These are phyloP conservation scores for Grantiella picta DNA, from an alignment of 2,113 vertebrate species.

Conservation along the genomic window DNA sequence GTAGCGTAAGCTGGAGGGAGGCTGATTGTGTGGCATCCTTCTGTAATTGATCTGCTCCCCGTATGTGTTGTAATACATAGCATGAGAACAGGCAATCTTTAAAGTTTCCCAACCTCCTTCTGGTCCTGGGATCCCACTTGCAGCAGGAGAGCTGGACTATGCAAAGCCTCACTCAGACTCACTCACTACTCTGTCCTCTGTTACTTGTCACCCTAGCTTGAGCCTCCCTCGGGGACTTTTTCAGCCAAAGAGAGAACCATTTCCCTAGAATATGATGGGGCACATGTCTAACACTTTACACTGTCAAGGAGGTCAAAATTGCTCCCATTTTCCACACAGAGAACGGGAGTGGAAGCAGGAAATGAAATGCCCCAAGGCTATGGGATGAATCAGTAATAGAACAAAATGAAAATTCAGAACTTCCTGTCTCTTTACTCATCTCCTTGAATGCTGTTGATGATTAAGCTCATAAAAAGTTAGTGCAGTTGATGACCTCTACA, in stretches of 20 bases:
- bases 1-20: background rate
- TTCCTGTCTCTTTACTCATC: slow-evolving; percentile 60
- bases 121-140: background rate
- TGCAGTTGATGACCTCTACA: slow-evolving; percentile 36
- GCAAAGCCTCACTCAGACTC: background rate
- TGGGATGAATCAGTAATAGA: slow-evolving; percentile 33
- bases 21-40: background rate
- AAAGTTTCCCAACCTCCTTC: background rate
- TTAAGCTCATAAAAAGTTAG: slow-evolving; percentile 52
- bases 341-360: slow-evolving; percentile 25
- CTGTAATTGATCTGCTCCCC: background rate
- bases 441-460: slow-evolving; percentile 27
- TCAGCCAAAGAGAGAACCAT: background rate
- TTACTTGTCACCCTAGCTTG: background rate
- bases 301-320: slow-evolving; percentile 21
- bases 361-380: slow-evolving; percentile 47
- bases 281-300: background rate
- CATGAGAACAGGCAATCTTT: background rate
- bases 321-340: background rate
- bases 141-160: background rate
- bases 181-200: background rate
- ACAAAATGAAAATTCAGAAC: slow-evolving; percentile 45
- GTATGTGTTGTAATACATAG: background rate
- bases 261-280: background rate
- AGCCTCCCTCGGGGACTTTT: background rate